These are phyloP conservation scores for Brachionus angularis DNA, from an alignment of 1,140 invertebrate genomes.

Conservation along the genomic window DNA sequence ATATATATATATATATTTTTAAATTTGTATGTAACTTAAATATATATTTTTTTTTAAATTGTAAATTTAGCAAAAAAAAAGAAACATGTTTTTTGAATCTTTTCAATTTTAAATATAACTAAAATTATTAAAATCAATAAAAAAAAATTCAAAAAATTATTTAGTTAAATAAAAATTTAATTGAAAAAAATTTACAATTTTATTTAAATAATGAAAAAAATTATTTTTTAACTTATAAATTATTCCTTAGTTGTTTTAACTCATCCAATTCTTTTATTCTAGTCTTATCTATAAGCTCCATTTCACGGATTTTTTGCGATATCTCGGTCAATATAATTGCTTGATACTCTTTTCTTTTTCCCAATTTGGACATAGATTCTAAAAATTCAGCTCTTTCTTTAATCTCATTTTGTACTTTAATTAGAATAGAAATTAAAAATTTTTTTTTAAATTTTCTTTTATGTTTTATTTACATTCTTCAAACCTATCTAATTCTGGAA, in stretches of 20 bases:
- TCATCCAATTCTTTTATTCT: slow-evolving; percentile 23
- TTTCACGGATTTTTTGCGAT: slow-evolving; percentile 44
- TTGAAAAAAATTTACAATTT: background rate
- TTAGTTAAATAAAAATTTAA: no score
- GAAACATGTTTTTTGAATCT: no score
- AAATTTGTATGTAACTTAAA: no score
- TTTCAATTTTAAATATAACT: no score
- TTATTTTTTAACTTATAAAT: background rate
- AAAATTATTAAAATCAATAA: no score
- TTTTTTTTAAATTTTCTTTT: background rate
- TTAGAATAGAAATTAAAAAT: slow-evolving; percentile 7
- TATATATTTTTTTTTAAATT: no score
- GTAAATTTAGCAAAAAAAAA: no score
- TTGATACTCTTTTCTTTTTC: slow-evolving; percentile 39
- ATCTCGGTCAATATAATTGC: slow-evolving; percentile 35
- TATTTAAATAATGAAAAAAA: background rate
- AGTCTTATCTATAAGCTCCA: slow-evolving; percentile 25
- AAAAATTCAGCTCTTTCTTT: slow-evolving; percentile 36
- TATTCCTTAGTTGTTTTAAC: slow-evolving; percentile 20
- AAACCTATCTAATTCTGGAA: slow-evolving; percentile 28
- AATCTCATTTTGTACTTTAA: slow-evolving; percentile 28
- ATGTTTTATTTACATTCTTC: slow-evolving; percentile 27
- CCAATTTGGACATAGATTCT: slow-evolving; percentile 11
- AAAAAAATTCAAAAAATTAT: no score
- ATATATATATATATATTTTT: no score